Conservation (phyloP, 1,140 invertebrate species). For the Acromyrmex charruanus region DNA sequence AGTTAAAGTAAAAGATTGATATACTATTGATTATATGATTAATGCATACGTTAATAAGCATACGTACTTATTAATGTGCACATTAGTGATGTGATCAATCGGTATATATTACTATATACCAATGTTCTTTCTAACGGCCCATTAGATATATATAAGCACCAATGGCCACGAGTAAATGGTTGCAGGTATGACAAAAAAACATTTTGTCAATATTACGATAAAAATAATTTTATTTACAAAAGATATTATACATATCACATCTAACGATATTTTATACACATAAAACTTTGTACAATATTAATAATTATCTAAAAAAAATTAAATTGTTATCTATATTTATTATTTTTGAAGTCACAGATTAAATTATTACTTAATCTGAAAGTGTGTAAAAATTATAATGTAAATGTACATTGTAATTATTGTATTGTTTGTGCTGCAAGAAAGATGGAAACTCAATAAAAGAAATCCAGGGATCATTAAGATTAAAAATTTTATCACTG, state of each 20-base stretch:
- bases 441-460: background rate
- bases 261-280: constrained; percentile 7
- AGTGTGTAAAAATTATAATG: constrained; percentile 3
- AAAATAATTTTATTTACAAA: constrained; percentile 62
- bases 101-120: background rate
- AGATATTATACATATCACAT: constrained; percentile 34
- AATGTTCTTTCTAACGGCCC: background rate
- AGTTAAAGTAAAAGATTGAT: background rate
- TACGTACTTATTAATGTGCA: background rate
- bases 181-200: background rate
- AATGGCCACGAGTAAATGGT: background rate
- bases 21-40: background rate
- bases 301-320: background rate
- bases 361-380: constrained; percentile 4
- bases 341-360: background rate
- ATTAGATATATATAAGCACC: background rate
- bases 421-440: constrained; percentile 6
- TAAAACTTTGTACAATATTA: constrained; percentile 17
- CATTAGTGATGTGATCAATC: background rate
- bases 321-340: constrained; percentile 15
- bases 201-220: constrained; percentile 43
- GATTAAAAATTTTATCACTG: background rate
- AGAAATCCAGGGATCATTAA: constrained; percentile 20
- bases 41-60: background rate
- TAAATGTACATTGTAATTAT: constrained; percentile 21